A percentile compares a stretch with the other conserved stretches of the same genome.
These are phyloP conservation scores for Phymatocera aterrima DNA, from an alignment of 2,888 invertebrate genomes.

Conservation along the genomic window DNA sequence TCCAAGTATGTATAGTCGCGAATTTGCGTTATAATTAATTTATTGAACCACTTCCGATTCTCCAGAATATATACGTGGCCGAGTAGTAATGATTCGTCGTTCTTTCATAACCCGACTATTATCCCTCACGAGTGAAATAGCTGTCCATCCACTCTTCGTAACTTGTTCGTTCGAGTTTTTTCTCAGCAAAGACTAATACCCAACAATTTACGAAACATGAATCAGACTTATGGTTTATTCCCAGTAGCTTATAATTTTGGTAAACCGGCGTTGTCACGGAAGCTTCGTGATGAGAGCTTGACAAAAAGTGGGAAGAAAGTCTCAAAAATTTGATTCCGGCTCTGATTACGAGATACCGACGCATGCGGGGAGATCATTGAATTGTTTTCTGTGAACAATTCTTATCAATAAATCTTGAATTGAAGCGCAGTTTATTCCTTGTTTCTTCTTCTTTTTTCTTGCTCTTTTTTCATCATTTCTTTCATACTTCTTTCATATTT, in stretches of 20 bases:
- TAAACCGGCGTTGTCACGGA: too few species aligned
- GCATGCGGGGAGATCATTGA: neutral
- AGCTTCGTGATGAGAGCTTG: neutral
- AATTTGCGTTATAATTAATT: neutral
- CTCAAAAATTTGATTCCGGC: neutral
- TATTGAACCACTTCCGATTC: too few species aligned
- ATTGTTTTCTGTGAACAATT: neutral
- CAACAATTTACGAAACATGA: constrained; percentile 8
- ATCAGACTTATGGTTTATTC: constrained; percentile 9
- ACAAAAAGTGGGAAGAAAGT: neutral
- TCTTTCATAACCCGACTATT: neutral
- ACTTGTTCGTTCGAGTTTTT: neutral
- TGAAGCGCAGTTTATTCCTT: neutral
- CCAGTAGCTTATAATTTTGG: constrained; percentile 10
- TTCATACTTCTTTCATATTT: neutral
- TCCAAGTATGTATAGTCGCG: neutral
- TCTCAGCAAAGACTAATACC: neutral
- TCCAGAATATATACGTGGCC: neutral
- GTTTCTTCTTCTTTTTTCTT: neutral
- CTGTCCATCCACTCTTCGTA: neutral
- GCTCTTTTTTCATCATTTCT: neutral
- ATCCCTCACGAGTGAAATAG: too few species aligned
- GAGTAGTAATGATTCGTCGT: neutral
- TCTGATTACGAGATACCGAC: neutral
- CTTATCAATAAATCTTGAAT: too few species aligned